Evolutionary conservation across 2,797 vertebrate genomes (phyloP), one percentile per base, ranked within the genome.

Genomic region (Paramormyrops hopkinsi): DNA sequence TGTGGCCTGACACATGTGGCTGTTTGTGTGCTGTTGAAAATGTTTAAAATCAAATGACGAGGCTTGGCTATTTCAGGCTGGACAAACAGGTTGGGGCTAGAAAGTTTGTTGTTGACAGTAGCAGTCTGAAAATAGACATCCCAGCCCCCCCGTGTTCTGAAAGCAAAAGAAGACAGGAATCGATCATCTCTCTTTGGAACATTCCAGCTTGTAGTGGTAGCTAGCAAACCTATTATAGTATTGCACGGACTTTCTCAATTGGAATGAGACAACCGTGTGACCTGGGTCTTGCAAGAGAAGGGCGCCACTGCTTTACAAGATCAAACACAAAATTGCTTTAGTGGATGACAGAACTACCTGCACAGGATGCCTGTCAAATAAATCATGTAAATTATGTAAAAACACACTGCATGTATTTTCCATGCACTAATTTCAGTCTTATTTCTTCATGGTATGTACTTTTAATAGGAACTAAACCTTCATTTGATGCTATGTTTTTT

Each of bases 61-160:
- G 19, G 79, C 8, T 83, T 46, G 41, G 44, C 19, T 7, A 22
- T 25, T 29, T 50, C n/a, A 48, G n/a, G n/a, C 82, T 51, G 73
- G 33, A 79, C 73, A 79, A 79, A 79, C 14, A 8, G 41, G 17
- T 37, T 79, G 2, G 14, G 7, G 37, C 17, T 44, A 79, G 73
- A 79, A 37, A 48, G 44, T 84, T 84, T 84, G 9, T 84, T 84
- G 79, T 84, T 84, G 79, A 84, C 44, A 50, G 82, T 51, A 51
- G 82, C 4, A 29, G 41, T 84, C 9, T 50, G 6, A 84, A 37
- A 37, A 79, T 7, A 44, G 37, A 79, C 33, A 41, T 4, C 7
- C 53, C 3, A 11, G 1, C 17, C 1, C 37, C 73, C 12, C 14
- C 33, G 4, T 19, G 17, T 41, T 19, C 69, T 76, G 69, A 76